phyloP scores from a whole-genome alignment of 2,797 vertebrate species.

The Melanotaenia boesemani region DNA sequence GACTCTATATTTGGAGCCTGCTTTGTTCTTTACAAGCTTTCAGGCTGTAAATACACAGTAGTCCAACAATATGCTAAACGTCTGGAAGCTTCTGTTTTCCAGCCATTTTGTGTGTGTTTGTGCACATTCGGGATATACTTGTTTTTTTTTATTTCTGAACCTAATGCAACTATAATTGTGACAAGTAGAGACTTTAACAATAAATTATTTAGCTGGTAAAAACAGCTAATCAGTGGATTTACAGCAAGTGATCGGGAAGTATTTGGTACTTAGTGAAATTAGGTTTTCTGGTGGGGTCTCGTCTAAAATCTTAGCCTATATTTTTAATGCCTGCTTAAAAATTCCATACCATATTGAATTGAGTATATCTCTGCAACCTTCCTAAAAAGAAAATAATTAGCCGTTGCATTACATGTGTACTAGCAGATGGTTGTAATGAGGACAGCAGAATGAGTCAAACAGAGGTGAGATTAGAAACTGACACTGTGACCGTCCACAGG shows the following conservation, averaged over 20 bases:
- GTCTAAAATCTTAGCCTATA: too few relatives aligned
- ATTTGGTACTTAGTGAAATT: background rate
- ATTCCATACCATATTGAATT: too few relatives aligned
- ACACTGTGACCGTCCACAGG: slow-evolving; percentile 10
- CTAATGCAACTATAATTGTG: background rate
- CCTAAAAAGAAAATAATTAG: background rate
- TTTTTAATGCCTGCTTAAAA: too few relatives aligned
- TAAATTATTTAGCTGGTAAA: background rate
- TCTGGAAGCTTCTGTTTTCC: background rate
- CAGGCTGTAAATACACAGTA: slow-evolving; percentile 21
- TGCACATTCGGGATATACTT: background rate
- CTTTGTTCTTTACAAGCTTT: slow-evolving; percentile 38
- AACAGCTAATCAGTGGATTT: background rate
- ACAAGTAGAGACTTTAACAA: background rate
- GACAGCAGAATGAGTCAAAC: slow-evolving; percentile 45
- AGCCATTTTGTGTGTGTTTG: background rate
- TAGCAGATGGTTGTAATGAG: slow-evolving; percentile 25
- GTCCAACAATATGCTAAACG: slow-evolving; percentile 12
- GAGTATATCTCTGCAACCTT: too few relatives aligned
- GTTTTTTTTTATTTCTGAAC: background rate
- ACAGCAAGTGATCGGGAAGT: background rate
- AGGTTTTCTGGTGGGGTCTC: too few relatives aligned
- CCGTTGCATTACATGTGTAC: background rate
- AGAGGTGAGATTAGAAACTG: slow-evolving; percentile 32
- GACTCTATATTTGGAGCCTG: slow-evolving; percentile 49